A percentile compares a stretch with the other conserved stretches of the same genome.
Conservation (phyloP, 2,797 vertebrate species). For the Nyctibius grandis region DNA sequence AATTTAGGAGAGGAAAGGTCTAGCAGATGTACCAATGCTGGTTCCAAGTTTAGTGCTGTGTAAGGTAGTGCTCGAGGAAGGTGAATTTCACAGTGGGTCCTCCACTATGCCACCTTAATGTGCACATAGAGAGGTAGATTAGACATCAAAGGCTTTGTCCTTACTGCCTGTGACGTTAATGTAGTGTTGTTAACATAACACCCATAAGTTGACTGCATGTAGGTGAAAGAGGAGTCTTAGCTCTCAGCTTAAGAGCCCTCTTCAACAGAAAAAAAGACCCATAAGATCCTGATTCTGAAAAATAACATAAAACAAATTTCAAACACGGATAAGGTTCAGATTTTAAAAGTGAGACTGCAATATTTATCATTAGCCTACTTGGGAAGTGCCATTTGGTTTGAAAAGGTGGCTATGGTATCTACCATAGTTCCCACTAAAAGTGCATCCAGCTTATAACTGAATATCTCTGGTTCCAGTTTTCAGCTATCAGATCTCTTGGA, state of each 20-base stretch:
- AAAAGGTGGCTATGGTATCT: neutral
- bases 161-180: neutral
- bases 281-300: neutral
- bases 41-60: neutral
- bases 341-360: neutral
- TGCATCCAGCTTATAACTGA: neutral
- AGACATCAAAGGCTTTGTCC: neutral
- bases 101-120: neutral
- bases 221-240: neutral
- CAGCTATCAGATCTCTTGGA: neutral
- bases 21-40: neutral
- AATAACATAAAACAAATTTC: neutral
- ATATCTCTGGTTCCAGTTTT: neutral
- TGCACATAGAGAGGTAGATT: neutral
- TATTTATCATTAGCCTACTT: neutral
- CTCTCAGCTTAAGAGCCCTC: neutral
- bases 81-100: neutral
- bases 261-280: neutral
- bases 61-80: neutral
- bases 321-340: neutral
- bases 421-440: neutral
- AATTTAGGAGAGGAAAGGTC: neutral
- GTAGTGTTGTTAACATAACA: neutral
- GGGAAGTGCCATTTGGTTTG: neutral
- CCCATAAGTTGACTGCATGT: neutral